Conservation (phyloP, 2,113 vertebrate species). For the Burhinus oedicnemus region DNA sequence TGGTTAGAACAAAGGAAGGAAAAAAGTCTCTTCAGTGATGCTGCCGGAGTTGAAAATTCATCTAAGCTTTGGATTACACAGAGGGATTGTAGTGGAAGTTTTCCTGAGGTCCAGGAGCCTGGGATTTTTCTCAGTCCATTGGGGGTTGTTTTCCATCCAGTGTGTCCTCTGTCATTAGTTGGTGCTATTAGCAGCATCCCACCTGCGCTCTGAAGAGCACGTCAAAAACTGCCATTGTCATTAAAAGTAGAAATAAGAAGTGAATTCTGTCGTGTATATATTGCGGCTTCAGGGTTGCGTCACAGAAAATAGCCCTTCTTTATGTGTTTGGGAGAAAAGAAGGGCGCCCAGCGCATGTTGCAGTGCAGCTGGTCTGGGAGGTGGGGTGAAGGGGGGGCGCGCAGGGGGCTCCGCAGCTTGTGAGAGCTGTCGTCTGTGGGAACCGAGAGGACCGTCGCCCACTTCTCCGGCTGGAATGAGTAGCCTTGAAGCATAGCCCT, state of each 20-base stretch:
- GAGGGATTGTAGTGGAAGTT: neutral
- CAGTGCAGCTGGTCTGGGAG: neutral
- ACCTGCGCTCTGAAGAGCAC: neutral
- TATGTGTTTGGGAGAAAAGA: neutral
- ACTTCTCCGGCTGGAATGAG: neutral
- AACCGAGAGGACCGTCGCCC: neutral
- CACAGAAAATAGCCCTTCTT: neutral
- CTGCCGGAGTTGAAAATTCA: neutral
- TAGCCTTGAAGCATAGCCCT: neutral
- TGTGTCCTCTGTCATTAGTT: neutral
- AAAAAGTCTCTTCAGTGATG: neutral
- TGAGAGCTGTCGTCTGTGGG: rapidly evolving
- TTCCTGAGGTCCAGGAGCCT: neutral
- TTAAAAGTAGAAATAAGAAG: neutral
- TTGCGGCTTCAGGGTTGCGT: neutral
- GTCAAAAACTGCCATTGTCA: neutral
- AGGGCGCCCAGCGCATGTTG: rapidly evolving
- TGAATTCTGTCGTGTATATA: neutral
- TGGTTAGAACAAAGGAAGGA: neutral
- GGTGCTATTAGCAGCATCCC: neutral
- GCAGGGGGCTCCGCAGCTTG: rapidly evolving
- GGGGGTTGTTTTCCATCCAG: neutral
- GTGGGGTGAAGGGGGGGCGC: neutral
- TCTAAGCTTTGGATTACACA: neutral
- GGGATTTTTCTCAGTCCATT: neutral